Evolutionary conservation across 2,797 vertebrate species (phyloP).

Genomic region (Pseudomugil gertrudae): DNA sequence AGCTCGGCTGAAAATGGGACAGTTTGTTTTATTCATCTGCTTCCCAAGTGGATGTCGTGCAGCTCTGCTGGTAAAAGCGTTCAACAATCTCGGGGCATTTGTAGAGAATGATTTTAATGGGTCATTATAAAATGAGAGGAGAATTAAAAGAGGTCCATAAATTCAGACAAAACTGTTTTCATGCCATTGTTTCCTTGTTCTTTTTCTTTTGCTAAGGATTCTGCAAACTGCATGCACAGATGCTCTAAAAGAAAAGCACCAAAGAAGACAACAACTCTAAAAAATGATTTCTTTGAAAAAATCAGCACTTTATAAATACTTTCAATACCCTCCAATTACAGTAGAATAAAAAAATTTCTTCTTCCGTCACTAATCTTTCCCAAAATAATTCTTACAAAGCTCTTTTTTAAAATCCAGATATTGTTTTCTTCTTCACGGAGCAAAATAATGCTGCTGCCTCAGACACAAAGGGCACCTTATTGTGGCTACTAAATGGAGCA

Average conservation of each 20-base stretch:
- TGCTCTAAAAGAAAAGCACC: background rate
- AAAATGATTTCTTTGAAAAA: conserved; percentile 7
- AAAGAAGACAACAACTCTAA: conserved; percentile 15
- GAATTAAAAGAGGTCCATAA: conserved; percentile 11
- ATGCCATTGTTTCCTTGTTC: background rate
- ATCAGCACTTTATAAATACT: conserved; percentile 10
- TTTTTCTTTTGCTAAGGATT: conserved; percentile 13
- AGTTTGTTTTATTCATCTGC: background rate
- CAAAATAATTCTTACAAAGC: conserved; percentile 36
- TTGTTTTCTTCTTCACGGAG: conserved; percentile 43
- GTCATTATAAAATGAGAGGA: conserved; percentile 4
- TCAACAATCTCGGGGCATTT: background rate
- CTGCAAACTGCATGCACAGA: background rate
- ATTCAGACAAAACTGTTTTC: conserved; percentile 12
- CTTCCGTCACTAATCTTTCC: conserved; percentile 24
- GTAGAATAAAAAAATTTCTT: conserved; percentile 37
- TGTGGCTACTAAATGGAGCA: conserved; percentile 72
- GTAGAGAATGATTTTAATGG: conserved; percentile 21
- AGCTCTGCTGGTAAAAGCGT: background rate
- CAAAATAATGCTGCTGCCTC: conserved; percentile 50
- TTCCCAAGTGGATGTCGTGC: background rate
- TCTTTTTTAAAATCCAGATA: conserved; percentile 21
- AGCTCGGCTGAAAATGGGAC: conserved; percentile 12
- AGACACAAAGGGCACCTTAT: conserved; percentile 67
- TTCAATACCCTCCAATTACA: conserved; percentile 15